A percentile compares a stretch with the other conserved stretches of the same genome.
These are phyloP conservation scores for Chelonia mydas DNA, from an alignment of 2,797 vertebrate species.

Conservation along the genomic window DNA sequence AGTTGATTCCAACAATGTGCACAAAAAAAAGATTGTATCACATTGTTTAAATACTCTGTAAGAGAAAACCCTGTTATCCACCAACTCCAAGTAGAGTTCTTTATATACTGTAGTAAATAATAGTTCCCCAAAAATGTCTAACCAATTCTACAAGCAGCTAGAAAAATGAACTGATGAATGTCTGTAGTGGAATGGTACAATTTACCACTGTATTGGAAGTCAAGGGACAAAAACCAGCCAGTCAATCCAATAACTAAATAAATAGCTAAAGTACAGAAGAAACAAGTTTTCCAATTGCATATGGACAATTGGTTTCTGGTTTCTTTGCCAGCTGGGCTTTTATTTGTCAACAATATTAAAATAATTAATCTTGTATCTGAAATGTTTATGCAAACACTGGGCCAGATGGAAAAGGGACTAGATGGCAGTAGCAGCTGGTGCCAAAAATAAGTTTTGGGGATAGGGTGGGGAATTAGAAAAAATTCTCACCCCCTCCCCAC, in stretches of 20 bases:
- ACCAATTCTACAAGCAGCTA: neutral
- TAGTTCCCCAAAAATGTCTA: neutral
- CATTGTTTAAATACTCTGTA: neutral
- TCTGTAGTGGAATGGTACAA: neutral
- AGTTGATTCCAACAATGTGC: neutral
- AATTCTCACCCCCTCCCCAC: fast-evolving
- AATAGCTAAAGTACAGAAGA: neutral
- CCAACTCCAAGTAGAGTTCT: neutral
- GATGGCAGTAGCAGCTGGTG: neutral
- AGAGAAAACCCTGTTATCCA: neutral
- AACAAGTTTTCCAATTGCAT: neutral
- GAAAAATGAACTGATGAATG: fast-evolving
- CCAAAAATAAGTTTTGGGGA: neutral
- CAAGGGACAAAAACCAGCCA: neutral
- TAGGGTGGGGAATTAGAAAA: neutral
- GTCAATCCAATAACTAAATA: neutral
- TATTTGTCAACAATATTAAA: neutral
- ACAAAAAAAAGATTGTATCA: neutral
- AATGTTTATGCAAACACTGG: no score
- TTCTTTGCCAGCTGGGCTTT: fast-evolving
- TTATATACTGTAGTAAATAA: neutral
- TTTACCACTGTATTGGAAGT: neutral
- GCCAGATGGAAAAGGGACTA: neutral
- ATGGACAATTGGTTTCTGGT: neutral
- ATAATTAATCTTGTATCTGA: neutral